phyloP scores from a whole-genome alignment of 1,140 invertebrate genomes.

The Trichoplusia ni region DNA sequence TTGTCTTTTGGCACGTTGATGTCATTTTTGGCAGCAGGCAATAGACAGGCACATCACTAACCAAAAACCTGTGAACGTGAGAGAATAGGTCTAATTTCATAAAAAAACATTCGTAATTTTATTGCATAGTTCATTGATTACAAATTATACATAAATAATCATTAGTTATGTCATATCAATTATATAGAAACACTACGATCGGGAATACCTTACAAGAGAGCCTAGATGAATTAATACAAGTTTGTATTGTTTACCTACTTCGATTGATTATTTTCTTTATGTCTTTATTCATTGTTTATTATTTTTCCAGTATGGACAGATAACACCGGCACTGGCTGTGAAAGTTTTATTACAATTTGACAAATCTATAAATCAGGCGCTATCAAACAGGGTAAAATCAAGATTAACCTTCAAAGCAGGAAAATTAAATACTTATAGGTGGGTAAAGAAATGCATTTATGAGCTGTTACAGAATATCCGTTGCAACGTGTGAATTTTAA shows the following conservation, averaged over 20 bases:
- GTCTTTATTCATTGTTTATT: slow-evolving; percentile 37
- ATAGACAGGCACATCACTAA: too few species aligned
- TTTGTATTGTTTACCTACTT: slow-evolving; percentile 46
- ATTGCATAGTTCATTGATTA: neutral
- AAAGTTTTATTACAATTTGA: slow-evolving; percentile 98
- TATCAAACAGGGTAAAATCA: slow-evolving; percentile 96
- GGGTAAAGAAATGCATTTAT: neutral
- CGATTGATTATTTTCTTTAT: slow-evolving; percentile 2
- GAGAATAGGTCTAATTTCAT: neutral
- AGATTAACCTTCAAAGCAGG: slow-evolving; percentile 97
- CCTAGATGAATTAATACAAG: slow-evolving; percentile 77
- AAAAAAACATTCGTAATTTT: neutral
- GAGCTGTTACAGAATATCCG: neutral
- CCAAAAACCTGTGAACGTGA: neutral
- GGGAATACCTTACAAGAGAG: slow-evolving; percentile 98
- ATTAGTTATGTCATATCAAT: slow-evolving; percentile 93
- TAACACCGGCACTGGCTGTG: slow-evolving; percentile 94
- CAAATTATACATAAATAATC: slow-evolving; percentile 18
- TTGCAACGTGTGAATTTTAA: neutral
- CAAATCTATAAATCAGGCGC: slow-evolving; percentile 96
- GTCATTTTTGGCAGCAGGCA: too few species aligned
- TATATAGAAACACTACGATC: slow-evolving; percentile 98
- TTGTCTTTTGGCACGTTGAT: too few species aligned
- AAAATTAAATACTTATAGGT: slow-evolving; percentile 97
- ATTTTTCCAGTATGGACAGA: slow-evolving; percentile 94